These are phyloP conservation scores for Girardinichthys multiradiatus DNA, from an alignment of 2,113 vertebrate species.

Conservation along the genomic window DNA sequence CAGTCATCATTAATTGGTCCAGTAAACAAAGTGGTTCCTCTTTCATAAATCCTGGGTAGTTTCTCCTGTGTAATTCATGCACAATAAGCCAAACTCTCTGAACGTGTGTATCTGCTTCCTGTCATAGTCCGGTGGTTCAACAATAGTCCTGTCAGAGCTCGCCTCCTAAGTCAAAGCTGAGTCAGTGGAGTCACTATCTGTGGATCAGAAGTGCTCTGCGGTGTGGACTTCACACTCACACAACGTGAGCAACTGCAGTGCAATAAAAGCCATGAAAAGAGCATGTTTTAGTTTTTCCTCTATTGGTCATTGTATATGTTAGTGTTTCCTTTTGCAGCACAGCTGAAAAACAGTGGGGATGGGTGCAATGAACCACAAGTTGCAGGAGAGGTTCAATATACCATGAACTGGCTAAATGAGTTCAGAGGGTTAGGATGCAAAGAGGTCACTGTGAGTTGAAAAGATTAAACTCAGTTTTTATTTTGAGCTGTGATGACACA, in stretches of 20 bases:
- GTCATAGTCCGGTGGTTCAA: slow-evolving; percentile 1
- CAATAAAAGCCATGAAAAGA: not conserved
- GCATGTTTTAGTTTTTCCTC: not conserved
- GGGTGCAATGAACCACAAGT: not conserved
- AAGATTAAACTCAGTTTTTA: not conserved
- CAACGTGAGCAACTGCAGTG: not conserved
- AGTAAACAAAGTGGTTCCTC: slow-evolving; percentile 22
- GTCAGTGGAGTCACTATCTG: slow-evolving; percentile 23
- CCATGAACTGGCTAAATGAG: not conserved
- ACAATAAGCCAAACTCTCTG: not conserved
- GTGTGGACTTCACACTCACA: slow-evolving; percentile 37
- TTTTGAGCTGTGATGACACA: not conserved
- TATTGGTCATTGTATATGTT: not conserved
- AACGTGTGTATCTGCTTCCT: slow-evolving; percentile 1
- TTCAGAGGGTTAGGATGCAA: not conserved
- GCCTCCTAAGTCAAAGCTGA: slow-evolving; percentile 8
- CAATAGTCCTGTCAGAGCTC: not conserved
- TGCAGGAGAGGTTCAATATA: not conserved
- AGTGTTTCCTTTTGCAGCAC: not conserved
- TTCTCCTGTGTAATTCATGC: slow-evolving; percentile 1
- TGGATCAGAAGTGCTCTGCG: slow-evolving; percentile 17
- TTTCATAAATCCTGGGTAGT: not conserved
- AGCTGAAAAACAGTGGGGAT: not conserved
- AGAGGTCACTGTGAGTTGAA: not conserved
- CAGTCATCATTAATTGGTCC: slow-evolving; percentile 25